phyloP scores from a whole-genome alignment of 2,113 vertebrate genomes.

The Amblyornis subalaris region DNA sequence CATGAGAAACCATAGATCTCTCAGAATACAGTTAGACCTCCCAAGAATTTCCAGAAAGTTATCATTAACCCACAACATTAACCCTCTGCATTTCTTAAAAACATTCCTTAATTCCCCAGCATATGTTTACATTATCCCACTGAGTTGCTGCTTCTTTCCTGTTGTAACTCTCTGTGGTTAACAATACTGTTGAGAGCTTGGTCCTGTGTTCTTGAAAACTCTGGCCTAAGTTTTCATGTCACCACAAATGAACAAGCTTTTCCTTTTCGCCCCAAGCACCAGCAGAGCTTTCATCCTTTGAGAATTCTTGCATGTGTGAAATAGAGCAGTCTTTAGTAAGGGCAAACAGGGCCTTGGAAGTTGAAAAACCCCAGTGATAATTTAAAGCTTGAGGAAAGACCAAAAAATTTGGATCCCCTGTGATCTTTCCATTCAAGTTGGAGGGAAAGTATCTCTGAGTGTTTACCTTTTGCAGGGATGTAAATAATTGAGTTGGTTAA shows the following conservation, averaged over 20 bases:
- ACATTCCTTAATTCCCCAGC: background rate
- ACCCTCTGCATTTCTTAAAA: background rate
- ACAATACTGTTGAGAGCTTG: background rate
- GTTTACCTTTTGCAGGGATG: background rate
- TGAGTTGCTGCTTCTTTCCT: background rate
- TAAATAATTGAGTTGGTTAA: background rate
- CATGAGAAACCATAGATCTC: background rate
- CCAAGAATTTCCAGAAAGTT: background rate
- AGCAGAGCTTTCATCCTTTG: background rate
- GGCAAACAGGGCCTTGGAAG: background rate
- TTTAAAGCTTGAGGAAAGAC: background rate
- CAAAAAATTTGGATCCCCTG: background rate
- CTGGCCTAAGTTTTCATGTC: background rate
- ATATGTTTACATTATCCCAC: background rate
- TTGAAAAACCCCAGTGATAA: background rate
- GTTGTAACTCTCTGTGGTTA: background rate
- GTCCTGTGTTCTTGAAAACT: background rate
- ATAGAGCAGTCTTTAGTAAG: background rate
- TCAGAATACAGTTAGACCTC: background rate
- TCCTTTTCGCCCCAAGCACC: background rate
- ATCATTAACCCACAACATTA: background rate
- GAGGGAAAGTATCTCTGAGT: background rate
- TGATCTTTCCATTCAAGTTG: background rate
- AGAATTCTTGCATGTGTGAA: background rate
- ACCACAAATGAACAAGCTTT: background rate